Conservation (phyloP, 2,888 invertebrate genomes). For the Scaptomyza flava region DNA sequence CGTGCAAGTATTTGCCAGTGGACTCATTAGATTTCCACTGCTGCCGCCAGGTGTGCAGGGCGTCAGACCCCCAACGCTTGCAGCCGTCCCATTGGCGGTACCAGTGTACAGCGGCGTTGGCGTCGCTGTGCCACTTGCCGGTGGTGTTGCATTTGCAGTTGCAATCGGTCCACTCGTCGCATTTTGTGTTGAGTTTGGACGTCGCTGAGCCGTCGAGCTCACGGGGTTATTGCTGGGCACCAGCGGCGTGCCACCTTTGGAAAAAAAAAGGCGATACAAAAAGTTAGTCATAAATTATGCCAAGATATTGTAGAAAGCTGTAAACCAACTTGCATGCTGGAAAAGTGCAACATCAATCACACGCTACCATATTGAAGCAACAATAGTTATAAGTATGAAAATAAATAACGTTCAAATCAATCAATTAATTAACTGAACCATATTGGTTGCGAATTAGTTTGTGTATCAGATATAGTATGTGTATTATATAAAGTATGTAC, state of each 20-base stretch:
- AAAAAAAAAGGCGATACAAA: slow-evolving; percentile 37
- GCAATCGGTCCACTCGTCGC: slow-evolving; percentile 42
- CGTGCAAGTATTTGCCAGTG: slow-evolving; percentile 70
- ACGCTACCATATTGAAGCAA: slow-evolving; percentile 56
- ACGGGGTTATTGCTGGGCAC: slow-evolving; percentile 82
- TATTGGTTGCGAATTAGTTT: slow-evolving; percentile 53
- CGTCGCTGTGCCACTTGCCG: slow-evolving; percentile 28
- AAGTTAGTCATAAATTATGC: slow-evolving; percentile 25
- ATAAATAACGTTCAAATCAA: slow-evolving; percentile 45
- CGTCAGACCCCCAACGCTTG: slow-evolving; percentile 43
- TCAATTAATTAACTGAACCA: slow-evolving; percentile 40
- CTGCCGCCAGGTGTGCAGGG: slow-evolving; percentile 53
- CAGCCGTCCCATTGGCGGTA: slow-evolving; percentile 28
- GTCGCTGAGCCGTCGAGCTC: slow-evolving; percentile 69
- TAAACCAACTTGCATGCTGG: slow-evolving; percentile 55
- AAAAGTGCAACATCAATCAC: slow-evolving; percentile 53
- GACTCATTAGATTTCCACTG: slow-evolving; percentile 68
- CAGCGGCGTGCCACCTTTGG: slow-evolving; percentile 86
- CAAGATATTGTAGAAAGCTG: slow-evolving; percentile 23
- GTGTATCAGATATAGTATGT: slow-evolving; percentile 39
- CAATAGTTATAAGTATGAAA: slow-evolving; percentile 39
- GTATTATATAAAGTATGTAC: slow-evolving; percentile 9
- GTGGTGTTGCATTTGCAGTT: slow-evolving; percentile 24
- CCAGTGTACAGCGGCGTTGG: slow-evolving; percentile 49
- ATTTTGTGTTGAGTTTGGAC: slow-evolving; percentile 62